phyloP scores from a whole-genome alignment of 2,797 vertebrate genomes.

The Todus mexicanus region DNA sequence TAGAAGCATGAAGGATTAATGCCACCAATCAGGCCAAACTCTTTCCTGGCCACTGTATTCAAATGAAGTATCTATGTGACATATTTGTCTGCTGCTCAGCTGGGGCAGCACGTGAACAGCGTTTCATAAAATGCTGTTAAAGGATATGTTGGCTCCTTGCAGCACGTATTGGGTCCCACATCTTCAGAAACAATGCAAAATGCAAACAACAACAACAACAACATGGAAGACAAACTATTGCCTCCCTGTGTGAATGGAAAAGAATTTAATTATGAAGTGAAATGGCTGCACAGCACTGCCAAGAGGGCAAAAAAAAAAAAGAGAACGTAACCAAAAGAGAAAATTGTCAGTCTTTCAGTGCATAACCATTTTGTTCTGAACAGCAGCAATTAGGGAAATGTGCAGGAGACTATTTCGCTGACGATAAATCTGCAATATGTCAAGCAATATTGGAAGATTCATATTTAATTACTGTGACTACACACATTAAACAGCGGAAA shows the following conservation, averaged over 20 bases:
- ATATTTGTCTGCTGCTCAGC: not conserved
- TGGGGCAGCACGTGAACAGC: not conserved
- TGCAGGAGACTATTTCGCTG: conserved; percentile 19
- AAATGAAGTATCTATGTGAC: not conserved
- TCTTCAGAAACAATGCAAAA: not conserved
- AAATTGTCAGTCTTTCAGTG: conserved; percentile 8
- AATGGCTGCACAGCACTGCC: not conserved
- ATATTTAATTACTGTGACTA: conserved; percentile 47
- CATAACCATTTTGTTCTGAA: conserved; percentile 21
- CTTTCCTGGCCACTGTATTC: not conserved
- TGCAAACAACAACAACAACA: not conserved
- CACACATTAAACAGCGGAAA: conserved; percentile 27
- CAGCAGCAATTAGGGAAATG: conserved; percentile 49
- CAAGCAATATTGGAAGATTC: conserved; percentile 54
- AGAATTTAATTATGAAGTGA: conserved; percentile 42
- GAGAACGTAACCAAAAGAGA: conserved; percentile 19
- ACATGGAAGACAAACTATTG: not conserved
- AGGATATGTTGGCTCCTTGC: not conserved
- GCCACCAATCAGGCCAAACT: not conserved
- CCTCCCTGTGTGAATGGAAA: not conserved
- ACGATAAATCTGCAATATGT: conserved; percentile 42
- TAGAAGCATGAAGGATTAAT: not conserved
- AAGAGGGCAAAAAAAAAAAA: conserved; percentile 26
- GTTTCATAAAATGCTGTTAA: not conserved
- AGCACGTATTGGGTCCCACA: not conserved